Evolutionary conservation across 1,140 invertebrate species (phyloP), one percentile per base, ranked within the genome.

Genomic region (Drosophila littoralis): DNA sequence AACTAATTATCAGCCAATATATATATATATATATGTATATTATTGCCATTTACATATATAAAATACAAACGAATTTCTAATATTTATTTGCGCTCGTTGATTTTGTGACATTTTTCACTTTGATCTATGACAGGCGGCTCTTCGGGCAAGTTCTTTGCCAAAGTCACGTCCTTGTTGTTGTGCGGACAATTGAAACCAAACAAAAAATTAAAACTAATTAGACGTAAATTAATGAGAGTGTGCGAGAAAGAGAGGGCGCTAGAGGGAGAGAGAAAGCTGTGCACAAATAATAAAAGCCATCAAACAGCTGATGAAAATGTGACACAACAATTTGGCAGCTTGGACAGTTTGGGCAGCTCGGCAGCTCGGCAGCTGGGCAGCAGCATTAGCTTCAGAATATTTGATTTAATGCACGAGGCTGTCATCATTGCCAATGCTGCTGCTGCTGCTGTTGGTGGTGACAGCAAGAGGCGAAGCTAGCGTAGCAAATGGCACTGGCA

Each of bases 181-280:
- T 50, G 74, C 63, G 54, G 45, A 72, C 52, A 55, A 72, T 66
- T 76, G 72, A 70, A 77, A 66, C 73, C 70, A 81, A 78, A 51
- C 55, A 63, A 38, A 70, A 78, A 89, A 88, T 88, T 85, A 81
- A 81, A 90, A 88, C 84, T 84, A 88, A 90, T 88, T 88, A 88
- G 84, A 90, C 84, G 57, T 68, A 75, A 78, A 88, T 90, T 88
- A 89, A 88, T 86, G 79, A 68, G 70, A n/a, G 66, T 81, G n/a
- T 12, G 9, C 45, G 13, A 10, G 28, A 1, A 8, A 48, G 35
- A 36, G 8, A 48, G 13, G 13, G 59, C 57, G 52, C 60, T 43
- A 71, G 66, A 38, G 75, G 59, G 66, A 51, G 64, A 66, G 52
- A 75, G 42, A 43, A 45, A 77, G 58, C 51, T 54, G 32, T 15